Evolutionary conservation across 1,140 invertebrate genomes (phyloP), one percentile per base, ranked within the genome.

Genomic region (Brachionus sp.): DNA sequence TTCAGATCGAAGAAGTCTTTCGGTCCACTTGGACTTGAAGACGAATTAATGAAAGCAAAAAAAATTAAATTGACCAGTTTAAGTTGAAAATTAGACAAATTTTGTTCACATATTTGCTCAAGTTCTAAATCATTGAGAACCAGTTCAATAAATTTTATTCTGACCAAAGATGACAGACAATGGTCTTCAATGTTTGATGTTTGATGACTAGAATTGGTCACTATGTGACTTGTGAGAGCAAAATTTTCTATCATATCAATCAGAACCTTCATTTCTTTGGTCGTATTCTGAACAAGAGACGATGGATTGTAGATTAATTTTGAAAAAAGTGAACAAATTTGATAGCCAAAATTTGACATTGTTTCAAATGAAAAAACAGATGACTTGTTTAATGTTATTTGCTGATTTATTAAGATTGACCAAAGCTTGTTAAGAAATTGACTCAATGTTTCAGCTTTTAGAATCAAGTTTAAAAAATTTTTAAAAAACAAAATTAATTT

Each of bases 1-100:
- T 70, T 70, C 35, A 25, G 42, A 25, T 75, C 70, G 10, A 75
- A 75, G 46, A 75, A 46, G 25, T 75, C 70, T 75, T 75, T 75
- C 12, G 37, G 12, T 5, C 70, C 42, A 46, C 19, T 75, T 19
- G 16, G 6, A 3, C 16, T 75, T 9, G 39, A 46, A 46, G 39
- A 12, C 10, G 70, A 75, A 9, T 75, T 46, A 25, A 75, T 75
- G 25, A 46, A 75, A 23, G 70, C 39, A 16, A 75, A 75, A 25
- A 75, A 29, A 10, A 75, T 44, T 75, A 75, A 46, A 75, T 75
- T 75, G 25, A 75, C 3, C 5, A 75, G 7, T 75, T 75, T 75
- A 25, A 25, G 19, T 5, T 75, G 39, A 75, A 75, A 75, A 46
- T 75, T 75, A 6, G 2, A 10, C 37, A 75, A 25, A 75, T 75